Evolutionary conservation across 2,113 vertebrate species (phyloP), one percentile per base, ranked within the genome.

Genomic region (Syrrhaptes paradoxus): DNA sequence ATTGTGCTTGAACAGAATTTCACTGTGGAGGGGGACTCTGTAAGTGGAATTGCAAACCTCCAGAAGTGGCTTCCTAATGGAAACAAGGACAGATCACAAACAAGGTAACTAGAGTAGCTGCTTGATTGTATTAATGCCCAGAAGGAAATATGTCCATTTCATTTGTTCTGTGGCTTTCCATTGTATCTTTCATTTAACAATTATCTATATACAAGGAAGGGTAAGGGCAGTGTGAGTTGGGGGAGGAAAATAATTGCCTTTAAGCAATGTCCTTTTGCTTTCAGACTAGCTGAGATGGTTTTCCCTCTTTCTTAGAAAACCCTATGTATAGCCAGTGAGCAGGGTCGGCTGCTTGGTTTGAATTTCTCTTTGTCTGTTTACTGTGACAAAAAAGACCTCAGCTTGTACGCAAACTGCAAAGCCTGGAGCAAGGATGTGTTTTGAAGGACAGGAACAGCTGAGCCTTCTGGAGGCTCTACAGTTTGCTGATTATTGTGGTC

Each of bases 401-500:
- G 82, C 71, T 93, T 77, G 78, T 91, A 62, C 89, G 89, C 84
- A 89, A 87, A 81, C 36, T 65, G 84, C 76, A 90, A 54, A 41
- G 73, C 81, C 5, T 13, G 31, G 51, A 84, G 74, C 48, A 57
- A 62, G 29, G 71, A 91, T 88, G 91, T 90, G 81, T 85, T 94
- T 24, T 96, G 97, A 98, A 95, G 95, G 98, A 97, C 71, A 54
- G 88, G 84, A 95, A 66, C 97, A 98, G 98, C 97, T 98, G 98
- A 81, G 85, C 65, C 81, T 95, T 85, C 45, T 38, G 57, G 45
- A 89, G 84, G 43, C 81, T 79, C 32, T 51, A 18, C 55, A 46
- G 57, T 58, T 70, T 92, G 29, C 87, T 86, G 31, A 12, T 80
- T 57, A 80, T 51, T 41, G 70, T 59, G 12, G 19, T 72, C 82